Percentiles rank a stretch among this genome's conserved stretches.
Conservation (phyloP, 2,797 vertebrate species). For the Triplophysa bombifrons region DNA sequence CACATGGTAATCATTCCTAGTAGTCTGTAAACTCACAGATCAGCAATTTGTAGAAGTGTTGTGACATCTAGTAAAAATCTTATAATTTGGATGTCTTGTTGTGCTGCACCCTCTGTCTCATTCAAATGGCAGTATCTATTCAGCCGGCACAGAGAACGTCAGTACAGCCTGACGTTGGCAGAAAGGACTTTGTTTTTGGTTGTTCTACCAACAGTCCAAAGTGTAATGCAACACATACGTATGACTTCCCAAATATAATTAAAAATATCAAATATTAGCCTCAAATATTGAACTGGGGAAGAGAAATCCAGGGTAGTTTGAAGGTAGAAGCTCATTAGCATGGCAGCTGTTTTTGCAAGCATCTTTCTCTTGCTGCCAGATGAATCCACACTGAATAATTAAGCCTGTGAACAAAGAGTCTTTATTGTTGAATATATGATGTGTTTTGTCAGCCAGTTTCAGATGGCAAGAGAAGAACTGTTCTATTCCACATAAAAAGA, state of each 20-base stretch:
- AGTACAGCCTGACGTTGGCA: not conserved
- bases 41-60: slow-evolving; percentile 8
- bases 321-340: slow-evolving; percentile 46
- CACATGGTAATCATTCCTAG: not conserved
- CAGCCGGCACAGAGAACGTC: not conserved
- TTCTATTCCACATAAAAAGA: not conserved
- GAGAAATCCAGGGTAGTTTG: slow-evolving; percentile 17
- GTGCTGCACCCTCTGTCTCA: not conserved
- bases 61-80: slow-evolving; percentile 1
- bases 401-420: slow-evolving; percentile 29
- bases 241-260: not conserved
- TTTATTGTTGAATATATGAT: slow-evolving; percentile 40
- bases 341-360: slow-evolving; percentile 40
- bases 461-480: slow-evolving; percentile 23
- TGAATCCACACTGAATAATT: slow-evolving; percentile 54
- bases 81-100: not conserved
- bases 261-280: slow-evolving; percentile 4
- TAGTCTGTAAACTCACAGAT: not conserved
- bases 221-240: slow-evolving; percentile 8
- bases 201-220: not conserved
- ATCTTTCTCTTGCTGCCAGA: slow-evolving; percentile 47
- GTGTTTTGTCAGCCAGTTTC: slow-evolving; percentile 41
- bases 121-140: not conserved
- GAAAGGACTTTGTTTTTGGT: not conserved
- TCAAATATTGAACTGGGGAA: not conserved